phyloP scores from a whole-genome alignment of 2,113 vertebrate species.

The Cinclus cinclus region DNA sequence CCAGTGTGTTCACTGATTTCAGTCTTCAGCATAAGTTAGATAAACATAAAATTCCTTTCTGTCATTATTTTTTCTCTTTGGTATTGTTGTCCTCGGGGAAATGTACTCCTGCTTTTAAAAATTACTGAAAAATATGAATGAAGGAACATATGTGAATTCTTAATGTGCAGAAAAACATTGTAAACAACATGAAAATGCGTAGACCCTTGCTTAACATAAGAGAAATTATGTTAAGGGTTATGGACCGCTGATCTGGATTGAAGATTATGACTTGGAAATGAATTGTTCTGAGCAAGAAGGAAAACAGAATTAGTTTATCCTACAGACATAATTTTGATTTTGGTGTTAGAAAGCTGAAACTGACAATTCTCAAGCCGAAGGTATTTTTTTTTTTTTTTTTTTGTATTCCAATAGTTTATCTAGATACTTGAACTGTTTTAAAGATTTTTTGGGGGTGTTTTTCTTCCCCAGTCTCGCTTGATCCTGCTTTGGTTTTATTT shows the following conservation, averaged over 20 bases:
- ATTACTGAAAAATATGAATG: neutral
- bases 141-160: neutral
- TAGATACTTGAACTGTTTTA: neutral
- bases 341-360: neutral
- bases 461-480: rapidly evolving
- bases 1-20: neutral
- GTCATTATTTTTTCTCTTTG: neutral
- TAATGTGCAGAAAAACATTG: neutral
- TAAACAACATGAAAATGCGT: neutral
- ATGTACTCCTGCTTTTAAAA: neutral
- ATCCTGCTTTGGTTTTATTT: neutral
- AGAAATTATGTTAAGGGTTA: neutral
- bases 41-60: neutral
- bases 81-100: neutral
- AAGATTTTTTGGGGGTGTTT: neutral
- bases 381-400: neutral
- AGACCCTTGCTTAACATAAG: neutral
- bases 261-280: neutral
- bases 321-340: neutral
- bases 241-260: neutral
- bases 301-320: neutral
- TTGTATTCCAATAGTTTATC: neutral
- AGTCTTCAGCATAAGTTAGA: neutral
- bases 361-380: neutral
- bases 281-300: neutral